Evolutionary conservation across 2,888 invertebrate species (phyloP).

Genomic region (Protophormia terraenovae): DNA sequence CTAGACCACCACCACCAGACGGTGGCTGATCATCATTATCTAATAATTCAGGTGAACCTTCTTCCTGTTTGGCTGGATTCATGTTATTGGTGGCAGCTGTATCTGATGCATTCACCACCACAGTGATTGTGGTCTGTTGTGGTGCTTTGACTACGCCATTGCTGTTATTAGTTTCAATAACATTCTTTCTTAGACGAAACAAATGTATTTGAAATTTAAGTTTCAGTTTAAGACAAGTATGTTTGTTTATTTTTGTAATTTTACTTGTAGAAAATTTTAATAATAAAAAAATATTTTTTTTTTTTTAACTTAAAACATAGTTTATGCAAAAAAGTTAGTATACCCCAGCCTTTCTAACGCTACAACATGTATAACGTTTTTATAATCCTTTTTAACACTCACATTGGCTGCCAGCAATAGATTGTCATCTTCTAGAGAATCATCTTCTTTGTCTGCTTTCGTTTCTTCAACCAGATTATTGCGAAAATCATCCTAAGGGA

Average conservation of each 20-base stretch:
- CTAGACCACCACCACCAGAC: slow-evolving; percentile 74
- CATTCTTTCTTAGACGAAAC: slow-evolving; percentile 65
- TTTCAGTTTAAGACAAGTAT: neutral
- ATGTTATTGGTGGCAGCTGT: neutral
- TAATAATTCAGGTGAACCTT: slow-evolving; percentile 62
- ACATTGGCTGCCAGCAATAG: slow-evolving; percentile 68
- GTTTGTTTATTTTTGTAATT: neutral
- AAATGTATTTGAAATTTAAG: slow-evolving; percentile 22
- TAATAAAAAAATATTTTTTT: too few relatives aligned
- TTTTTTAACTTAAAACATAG: too few relatives aligned
- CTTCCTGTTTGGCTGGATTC: slow-evolving; percentile 69
- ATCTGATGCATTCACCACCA: neutral
- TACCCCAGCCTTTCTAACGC: slow-evolving; percentile 50
- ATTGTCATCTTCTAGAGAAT: slow-evolving; percentile 67
- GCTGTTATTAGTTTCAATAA: slow-evolving; percentile 61
- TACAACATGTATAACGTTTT: neutral
- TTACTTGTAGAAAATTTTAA: too few relatives aligned
- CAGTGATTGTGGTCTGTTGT: neutral
- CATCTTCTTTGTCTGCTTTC: slow-evolving; percentile 36
- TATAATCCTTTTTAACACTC: slow-evolving; percentile 62
- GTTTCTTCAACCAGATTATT: slow-evolving; percentile 73
- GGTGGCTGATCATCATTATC: slow-evolving; percentile 43
- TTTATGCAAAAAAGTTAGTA: slow-evolving; percentile 1
- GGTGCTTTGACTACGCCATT: too few relatives aligned
- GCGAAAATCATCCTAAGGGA: slow-evolving; percentile 74